A percentile compares a stretch with the other conserved stretches of the same genome.
phyloP scores from a whole-genome alignment of 2,797 vertebrate genomes.

The Tangara arthus region DNA sequence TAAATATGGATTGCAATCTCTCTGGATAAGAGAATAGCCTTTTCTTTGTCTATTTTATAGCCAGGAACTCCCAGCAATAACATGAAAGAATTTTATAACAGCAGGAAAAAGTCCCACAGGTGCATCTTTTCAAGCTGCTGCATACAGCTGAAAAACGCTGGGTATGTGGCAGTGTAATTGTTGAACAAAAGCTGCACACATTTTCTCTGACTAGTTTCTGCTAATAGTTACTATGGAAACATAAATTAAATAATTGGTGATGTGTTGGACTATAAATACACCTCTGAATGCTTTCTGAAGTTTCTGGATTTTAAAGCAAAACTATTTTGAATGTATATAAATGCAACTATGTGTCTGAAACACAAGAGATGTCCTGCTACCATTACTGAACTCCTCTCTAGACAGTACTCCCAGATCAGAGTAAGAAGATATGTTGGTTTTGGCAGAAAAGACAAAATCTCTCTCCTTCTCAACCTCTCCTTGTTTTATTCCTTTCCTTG shows the following conservation, averaged over 20 bases:
- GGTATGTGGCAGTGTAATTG: background rate
- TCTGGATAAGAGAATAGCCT: background rate
- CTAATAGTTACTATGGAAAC: constrained; percentile 45
- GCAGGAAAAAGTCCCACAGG: background rate
- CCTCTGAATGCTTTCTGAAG: background rate
- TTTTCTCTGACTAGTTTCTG: background rate
- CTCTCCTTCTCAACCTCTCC: background rate
- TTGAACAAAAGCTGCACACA: background rate
- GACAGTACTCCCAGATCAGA: background rate
- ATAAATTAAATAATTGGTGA: constrained; percentile 35
- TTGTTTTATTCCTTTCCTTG: background rate
- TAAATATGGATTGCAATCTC: background rate
- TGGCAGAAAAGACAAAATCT: background rate
- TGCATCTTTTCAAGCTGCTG: background rate
- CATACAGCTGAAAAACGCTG: background rate
- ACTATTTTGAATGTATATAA: background rate
- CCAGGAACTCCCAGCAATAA: background rate
- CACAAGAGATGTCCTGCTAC: background rate
- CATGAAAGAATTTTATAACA: background rate
- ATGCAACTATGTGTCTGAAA: background rate
- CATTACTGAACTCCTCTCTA: background rate
- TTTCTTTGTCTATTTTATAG: background rate
- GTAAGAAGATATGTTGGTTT: background rate
- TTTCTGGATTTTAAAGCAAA: background rate
- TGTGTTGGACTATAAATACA: constrained; percentile 26